phyloP scores from a whole-genome alignment of 2,113 vertebrate genomes.

The Scomber colias region DNA sequence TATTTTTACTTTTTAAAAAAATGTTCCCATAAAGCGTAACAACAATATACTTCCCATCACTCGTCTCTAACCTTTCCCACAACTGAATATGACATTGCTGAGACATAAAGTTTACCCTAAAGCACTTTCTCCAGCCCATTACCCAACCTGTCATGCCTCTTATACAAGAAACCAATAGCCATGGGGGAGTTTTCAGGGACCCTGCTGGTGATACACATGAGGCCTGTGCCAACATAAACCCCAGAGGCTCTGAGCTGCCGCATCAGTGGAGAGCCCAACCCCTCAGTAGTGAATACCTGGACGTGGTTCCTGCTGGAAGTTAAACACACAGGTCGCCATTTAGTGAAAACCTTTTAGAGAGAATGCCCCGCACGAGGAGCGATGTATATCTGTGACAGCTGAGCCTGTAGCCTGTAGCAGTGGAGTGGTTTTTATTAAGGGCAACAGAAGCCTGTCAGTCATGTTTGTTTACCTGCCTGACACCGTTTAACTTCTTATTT shows the following conservation, averaged over 20 bases:
- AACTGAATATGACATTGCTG: constrained; percentile 38
- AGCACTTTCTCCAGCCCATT: constrained; percentile 56
- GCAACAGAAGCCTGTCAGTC: constrained; percentile 24
- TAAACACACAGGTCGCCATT: constrained; percentile 59
- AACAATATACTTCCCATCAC: constrained; percentile 39
- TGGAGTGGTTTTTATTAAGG: constrained; percentile 74
- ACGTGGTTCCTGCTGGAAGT: constrained; percentile 67
- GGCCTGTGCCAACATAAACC: constrained; percentile 70
- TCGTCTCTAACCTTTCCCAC: constrained; percentile 31
- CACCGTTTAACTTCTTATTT: constrained; percentile 15
- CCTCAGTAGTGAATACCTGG: constrained; percentile 63
- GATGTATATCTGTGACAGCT: constrained; percentile 74
- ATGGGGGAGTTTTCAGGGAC: constrained; percentile 42
- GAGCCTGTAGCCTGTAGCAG: constrained; percentile 64
- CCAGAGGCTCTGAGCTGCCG: constrained; percentile 56
- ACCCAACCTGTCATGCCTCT: constrained; percentile 40
- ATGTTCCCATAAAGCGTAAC: constrained; percentile 21
- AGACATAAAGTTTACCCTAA: constrained; percentile 39
- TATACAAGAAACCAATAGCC: constrained; percentile 38
- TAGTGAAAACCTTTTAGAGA: constrained; percentile 69
- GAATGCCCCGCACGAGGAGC: constrained; percentile 65
- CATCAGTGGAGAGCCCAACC: constrained; percentile 41
- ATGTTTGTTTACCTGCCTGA: constrained; percentile 42
- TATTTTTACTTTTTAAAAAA: constrained; percentile 1
- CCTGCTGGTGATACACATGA: constrained; percentile 57